Evolutionary conservation across 2,888 invertebrate genomes (phyloP).

Genomic region (Tiphia femorata): DNA sequence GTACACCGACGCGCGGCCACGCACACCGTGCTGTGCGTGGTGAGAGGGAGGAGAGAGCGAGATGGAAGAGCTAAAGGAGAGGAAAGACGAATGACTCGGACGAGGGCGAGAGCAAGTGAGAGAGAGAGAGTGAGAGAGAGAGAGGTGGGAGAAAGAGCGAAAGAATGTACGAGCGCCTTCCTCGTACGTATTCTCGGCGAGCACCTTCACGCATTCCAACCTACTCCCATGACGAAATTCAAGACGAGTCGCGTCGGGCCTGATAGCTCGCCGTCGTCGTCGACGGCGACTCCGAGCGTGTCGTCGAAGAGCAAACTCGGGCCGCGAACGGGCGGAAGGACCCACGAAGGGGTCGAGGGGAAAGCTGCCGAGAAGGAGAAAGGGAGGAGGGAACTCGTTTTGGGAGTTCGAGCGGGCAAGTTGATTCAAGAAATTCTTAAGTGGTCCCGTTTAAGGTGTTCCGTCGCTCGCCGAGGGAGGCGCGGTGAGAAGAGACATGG

Average conservation of each 20-base stretch:
- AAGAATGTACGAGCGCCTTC: conserved; percentile 17
- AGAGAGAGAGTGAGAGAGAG: conserved; percentile 8
- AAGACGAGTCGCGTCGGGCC: conserved; percentile 42
- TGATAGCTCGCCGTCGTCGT: conserved; percentile 30
- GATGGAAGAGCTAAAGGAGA: no score
- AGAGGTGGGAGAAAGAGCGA: conserved; percentile 7
- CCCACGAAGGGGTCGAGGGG: neutral
- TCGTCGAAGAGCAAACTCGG: conserved; percentile 39
- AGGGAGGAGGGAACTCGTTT: conserved; percentile 30
- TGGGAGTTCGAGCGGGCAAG: conserved; percentile 30
- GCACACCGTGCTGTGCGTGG: no score
- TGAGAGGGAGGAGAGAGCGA: no score
- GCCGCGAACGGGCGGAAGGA: neutral
- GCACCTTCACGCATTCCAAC: conserved; percentile 60
- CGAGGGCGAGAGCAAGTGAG: no score
- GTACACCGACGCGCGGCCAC: conserved; percentile 6
- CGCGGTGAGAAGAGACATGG: no score
- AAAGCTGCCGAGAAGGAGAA: neutral
- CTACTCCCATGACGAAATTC: conserved; percentile 59
- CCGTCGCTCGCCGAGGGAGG: conserved; percentile 14
- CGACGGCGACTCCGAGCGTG: no score
- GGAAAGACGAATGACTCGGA: no score
- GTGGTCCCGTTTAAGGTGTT: conserved; percentile 38
- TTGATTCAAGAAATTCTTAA: conserved; percentile 46
- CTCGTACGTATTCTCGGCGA: conserved; percentile 29